A percentile compares a stretch with the other conserved stretches of the same genome.
These are phyloP conservation scores for Bemisia tabaci DNA, from an alignment of 1,140 invertebrate genomes.

Conservation along the genomic window DNA sequence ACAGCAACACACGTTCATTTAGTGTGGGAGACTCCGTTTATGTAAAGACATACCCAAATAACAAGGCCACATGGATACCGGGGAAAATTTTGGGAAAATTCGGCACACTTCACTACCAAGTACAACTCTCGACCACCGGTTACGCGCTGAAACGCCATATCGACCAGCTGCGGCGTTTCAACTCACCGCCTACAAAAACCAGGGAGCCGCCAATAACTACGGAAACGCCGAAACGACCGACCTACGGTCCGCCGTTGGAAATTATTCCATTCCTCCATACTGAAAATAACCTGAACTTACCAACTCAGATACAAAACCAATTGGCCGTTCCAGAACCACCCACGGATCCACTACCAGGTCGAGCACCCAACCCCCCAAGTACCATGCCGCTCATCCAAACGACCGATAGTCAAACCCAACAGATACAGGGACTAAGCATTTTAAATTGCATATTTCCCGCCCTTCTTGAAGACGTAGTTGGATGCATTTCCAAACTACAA, in stretches of 20 bases:
- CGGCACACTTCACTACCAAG: conserved; percentile 17
- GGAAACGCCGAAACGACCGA: not conserved
- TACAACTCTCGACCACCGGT: conserved; percentile 17
- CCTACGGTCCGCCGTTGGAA: not conserved
- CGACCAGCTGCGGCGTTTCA: no score
- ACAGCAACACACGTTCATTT: not conserved
- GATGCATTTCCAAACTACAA: no score
- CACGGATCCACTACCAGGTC: not conserved
- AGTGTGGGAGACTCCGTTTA: not conserved
- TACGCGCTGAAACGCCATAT: conserved; percentile 21
- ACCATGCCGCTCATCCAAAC: no score
- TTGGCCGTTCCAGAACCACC: no score
- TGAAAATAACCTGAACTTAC: not conserved
- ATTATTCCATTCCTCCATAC: not conserved
- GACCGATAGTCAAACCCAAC: no score
- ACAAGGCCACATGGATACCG: conserved; percentile 6
- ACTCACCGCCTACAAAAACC: conserved; percentile 3
- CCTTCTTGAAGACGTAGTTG: no score
- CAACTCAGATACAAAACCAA: no score
- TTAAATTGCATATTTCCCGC: no score
- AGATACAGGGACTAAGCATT: no score
- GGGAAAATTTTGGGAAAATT: conserved; percentile 16
- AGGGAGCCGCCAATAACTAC: not conserved
- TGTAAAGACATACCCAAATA: not conserved
- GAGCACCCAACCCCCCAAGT: not conserved